Evolutionary conservation across 2,888 invertebrate genomes (phyloP), one percentile per base, ranked within the genome.

Genomic region (Lepetodrilus schrolli): DNA sequence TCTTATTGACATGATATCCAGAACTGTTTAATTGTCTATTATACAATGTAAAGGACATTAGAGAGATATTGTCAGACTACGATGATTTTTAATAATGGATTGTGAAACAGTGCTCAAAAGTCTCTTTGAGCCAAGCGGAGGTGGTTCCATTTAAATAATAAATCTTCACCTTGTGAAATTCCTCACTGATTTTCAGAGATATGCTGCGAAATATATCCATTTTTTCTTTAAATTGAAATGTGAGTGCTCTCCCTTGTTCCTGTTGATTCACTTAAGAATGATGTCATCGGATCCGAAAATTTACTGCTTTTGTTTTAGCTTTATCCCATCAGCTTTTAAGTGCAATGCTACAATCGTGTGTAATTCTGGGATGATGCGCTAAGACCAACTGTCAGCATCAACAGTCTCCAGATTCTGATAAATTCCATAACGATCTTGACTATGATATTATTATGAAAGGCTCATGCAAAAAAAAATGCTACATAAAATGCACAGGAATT

Each of bases 271-370:
- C 8, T 17, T 48, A 69, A 49, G 51, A 36, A 50, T 70, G 70
- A 70, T 51, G 70, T 50, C 70, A 70, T 50, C n/a, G n/a, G n/a
- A n/a, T n/a, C 70, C 50, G 37, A 43, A 73, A 58, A 70, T 75
- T 73, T 73, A 75, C 73, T 73, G 75, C 75, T 72, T 75, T 72
- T 72, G 75, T 72, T 72, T 72, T 71, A 21, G 17, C 17, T 37
- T 8, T 66, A 26, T 17, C 36, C 47, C 13, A 20, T 21, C 37
- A 21, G 38, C 68, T 10, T 10, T 68, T n/a, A 68, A 26, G n/a
- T 13, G 47, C 47, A 38, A 47, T 23, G 66, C 20, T 5, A 17
- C 21, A 21, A 20, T 38, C 26, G 37, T 20, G 37, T 38, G 38
- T 66, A 38, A 38, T 37, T 23, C 38, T 23, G 20, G 36, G 37